Evolutionary conservation across 2,797 vertebrate genomes (phyloP).

Genomic region (Nannoperca obscura): DNA sequence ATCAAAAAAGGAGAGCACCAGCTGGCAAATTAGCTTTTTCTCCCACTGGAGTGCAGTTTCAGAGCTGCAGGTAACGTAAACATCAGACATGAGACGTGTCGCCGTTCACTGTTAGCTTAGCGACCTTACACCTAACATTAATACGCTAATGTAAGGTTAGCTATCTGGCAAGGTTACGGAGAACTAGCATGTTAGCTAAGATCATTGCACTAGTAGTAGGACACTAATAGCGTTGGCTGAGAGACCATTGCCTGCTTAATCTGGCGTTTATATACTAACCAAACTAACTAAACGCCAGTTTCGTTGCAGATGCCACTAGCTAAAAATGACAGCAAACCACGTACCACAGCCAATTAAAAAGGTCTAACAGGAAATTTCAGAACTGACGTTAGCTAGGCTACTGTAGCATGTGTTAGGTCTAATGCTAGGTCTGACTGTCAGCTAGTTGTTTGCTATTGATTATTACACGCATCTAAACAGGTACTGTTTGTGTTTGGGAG

Average conservation of each 20-base stretch:
- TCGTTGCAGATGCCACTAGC: too few relatives aligned
- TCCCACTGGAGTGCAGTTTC: background rate
- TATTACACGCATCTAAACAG: background rate
- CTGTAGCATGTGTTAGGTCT: background rate
- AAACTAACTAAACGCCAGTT: accelerated
- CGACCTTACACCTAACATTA: background rate
- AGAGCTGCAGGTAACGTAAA: too few relatives aligned
- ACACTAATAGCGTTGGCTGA: too few relatives aligned
- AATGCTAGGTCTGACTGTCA: background rate
- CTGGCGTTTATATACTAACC: background rate
- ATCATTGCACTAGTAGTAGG: background rate
- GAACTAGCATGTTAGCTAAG: slow-evolving; percentile 17
- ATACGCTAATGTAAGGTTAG: background rate
- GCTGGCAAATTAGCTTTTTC: too few relatives aligned
- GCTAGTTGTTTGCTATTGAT: background rate
- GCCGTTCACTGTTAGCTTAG: background rate
- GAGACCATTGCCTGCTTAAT: background rate
- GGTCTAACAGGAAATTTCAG: accelerated
- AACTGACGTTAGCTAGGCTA: background rate
- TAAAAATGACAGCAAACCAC: background rate
- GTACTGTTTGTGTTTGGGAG: background rate
- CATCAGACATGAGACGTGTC: background rate
- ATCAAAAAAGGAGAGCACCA: background rate
- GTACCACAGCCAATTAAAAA: background rate
- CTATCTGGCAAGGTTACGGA: slow-evolving; percentile 18